Evolutionary conservation across 2,113 vertebrate species (phyloP).

Genomic region (Empidonax alnorum): DNA sequence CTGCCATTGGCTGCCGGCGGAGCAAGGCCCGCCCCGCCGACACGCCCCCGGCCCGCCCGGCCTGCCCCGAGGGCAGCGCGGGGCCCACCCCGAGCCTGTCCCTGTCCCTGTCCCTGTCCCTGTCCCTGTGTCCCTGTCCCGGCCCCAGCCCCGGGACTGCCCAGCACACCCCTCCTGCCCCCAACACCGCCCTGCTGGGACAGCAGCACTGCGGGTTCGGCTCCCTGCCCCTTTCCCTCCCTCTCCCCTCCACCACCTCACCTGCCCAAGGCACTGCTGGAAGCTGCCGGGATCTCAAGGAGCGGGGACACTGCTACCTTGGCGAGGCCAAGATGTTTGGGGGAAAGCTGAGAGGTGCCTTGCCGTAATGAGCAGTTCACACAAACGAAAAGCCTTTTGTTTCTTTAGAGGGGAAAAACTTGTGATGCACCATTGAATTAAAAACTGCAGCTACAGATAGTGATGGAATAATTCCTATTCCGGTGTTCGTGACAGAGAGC

Average conservation of each 20-base stretch:
- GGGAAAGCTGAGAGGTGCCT: background rate
- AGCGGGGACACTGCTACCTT: background rate
- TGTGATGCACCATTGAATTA: rapidly evolving
- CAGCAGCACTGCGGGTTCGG: rapidly evolving
- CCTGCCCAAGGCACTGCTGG: background rate
- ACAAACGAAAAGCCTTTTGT: background rate
- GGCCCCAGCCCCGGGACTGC: rapidly evolving
- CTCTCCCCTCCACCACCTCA: background rate
- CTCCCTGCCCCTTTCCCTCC: background rate
- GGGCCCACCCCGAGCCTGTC: no score
- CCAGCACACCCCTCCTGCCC: background rate
- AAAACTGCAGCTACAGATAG: background rate
- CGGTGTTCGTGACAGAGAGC: background rate
- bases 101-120: background rate
- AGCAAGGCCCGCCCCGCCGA: background rate
- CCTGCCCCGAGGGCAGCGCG: background rate
- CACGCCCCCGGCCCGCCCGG: background rate
- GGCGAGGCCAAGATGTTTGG: background rate
- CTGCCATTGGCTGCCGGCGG: background rate
- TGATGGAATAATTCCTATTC: background rate
- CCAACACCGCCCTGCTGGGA: rapidly evolving
- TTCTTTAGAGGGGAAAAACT: background rate
- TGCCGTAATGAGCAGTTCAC: background rate
- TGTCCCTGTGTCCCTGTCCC: background rate
- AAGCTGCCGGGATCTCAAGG: background rate